phyloP scores from a whole-genome alignment of 2,797 vertebrate species.

The Kryptopterus vitreolus region DNA sequence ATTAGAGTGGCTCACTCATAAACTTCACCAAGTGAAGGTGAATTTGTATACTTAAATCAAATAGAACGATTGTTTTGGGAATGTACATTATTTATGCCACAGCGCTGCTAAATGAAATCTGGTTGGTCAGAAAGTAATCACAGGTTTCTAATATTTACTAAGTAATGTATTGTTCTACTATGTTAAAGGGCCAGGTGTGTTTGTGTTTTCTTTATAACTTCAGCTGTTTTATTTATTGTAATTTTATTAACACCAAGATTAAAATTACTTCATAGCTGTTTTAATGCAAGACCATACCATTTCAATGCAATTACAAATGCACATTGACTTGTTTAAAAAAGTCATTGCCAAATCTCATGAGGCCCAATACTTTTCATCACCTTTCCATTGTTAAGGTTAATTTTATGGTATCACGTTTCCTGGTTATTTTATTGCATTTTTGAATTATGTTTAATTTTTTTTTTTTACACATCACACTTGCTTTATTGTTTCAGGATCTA shows the following conservation, averaged over 20 bases:
- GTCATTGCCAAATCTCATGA: neutral
- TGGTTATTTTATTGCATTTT: neutral
- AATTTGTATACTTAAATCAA: slow-evolving; percentile 22
- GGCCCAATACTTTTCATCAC: no score
- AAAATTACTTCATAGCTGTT: neutral
- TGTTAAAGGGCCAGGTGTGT: neutral
- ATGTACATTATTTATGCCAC: neutral
- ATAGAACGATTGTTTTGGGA: neutral
- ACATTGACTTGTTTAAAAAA: neutral
- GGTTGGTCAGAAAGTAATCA: neutral
- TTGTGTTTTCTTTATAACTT: neutral
- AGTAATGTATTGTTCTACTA: neutral
- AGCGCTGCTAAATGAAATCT: neutral
- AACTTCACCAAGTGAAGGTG: slow-evolving; percentile 78
- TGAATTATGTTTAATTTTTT: neutral
- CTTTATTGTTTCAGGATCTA: slow-evolving; percentile 74
- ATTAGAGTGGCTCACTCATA: slow-evolving; percentile 62
- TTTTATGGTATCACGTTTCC: no score
- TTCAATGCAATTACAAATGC: neutral
- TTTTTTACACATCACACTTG: neutral
- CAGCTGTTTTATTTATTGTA: no score
- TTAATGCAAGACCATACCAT: neutral
- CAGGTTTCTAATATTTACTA: neutral
- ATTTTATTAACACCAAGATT: neutral
- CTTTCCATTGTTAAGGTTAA: no score